phyloP scores from a whole-genome alignment of 2,797 vertebrate genomes.

The Chiloscyllium punctatum region DNA sequence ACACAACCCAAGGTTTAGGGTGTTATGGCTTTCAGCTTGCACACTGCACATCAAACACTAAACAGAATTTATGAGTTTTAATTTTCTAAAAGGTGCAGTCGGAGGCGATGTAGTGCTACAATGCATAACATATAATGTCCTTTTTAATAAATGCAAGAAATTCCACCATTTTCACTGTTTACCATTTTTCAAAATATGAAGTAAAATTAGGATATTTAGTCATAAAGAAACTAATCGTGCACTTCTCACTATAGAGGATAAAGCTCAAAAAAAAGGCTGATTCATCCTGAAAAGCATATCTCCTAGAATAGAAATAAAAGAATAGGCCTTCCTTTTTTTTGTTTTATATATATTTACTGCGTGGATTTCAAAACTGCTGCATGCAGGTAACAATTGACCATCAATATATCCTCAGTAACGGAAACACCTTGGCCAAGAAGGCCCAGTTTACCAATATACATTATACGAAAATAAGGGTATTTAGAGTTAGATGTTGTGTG shows the following conservation, averaged over 20 bases:
- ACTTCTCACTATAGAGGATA: not conserved
- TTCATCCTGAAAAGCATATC: not conserved
- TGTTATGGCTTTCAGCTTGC: constrained; percentile 58
- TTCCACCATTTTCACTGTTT: not conserved
- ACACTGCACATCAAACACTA: constrained; percentile 71
- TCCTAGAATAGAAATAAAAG: not conserved
- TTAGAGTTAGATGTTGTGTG: not conserved
- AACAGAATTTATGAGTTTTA: constrained; percentile 98
- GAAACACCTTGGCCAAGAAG: not conserved
- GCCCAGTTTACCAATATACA: not conserved
- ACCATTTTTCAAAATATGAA: not conserved
- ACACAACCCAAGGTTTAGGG: constrained; percentile 79
- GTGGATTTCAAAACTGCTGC: not conserved
- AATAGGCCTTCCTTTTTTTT: not conserved
- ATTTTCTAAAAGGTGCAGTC: constrained; percentile 79
- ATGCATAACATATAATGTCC: constrained; percentile 77
- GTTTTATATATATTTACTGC: not conserved
- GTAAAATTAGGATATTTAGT: constrained; percentile 40
- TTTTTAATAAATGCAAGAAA: constrained; percentile 63
- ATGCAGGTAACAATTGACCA: not conserved
- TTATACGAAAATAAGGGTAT: not conserved
- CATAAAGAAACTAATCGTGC: constrained; percentile 74
- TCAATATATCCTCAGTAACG: not conserved
- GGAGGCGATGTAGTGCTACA: constrained; percentile 81
- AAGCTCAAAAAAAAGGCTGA: not conserved